phyloP scores from a whole-genome alignment of 2,113 vertebrate genomes.

The Sinocyclocheilus maitianheensis region DNA sequence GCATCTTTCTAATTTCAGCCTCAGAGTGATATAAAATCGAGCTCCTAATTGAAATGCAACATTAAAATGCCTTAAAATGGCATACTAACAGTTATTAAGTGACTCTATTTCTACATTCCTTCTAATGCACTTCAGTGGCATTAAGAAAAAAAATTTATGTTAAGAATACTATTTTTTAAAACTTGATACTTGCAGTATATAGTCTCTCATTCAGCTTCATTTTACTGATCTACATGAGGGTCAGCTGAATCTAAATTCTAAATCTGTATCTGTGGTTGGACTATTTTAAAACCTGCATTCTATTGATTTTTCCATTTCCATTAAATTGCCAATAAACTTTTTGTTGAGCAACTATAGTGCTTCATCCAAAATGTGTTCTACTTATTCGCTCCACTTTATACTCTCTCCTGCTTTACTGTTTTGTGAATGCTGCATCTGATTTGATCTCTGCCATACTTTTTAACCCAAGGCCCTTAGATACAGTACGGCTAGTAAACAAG shows the following conservation, averaged over 20 bases:
- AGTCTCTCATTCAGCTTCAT: background rate
- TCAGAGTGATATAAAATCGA: background rate
- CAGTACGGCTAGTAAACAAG: constrained; percentile 6
- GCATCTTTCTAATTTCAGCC: background rate
- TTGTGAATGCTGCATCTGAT: constrained; percentile 29
- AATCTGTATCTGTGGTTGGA: background rate
- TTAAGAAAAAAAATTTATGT: too few relatives aligned
- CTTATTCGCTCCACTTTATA: background rate
- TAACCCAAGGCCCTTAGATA: constrained; percentile 2
- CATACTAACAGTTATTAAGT: too few relatives aligned
- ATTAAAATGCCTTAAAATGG: too few relatives aligned
- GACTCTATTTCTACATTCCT: background rate
- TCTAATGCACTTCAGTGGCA: too few relatives aligned
- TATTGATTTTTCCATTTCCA: constrained; percentile 32
- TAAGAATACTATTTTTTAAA: too few relatives aligned
- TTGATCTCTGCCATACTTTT: constrained; percentile 7
- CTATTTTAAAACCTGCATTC: constrained; percentile 18
- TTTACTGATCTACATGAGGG: background rate
- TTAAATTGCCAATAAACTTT: constrained; percentile 1
- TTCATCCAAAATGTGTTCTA: background rate
- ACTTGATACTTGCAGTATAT: too few relatives aligned
- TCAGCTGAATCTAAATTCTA: constrained; percentile 1
- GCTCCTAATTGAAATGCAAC: background rate
- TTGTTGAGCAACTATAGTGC: background rate
- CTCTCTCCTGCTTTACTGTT: background rate